Evolutionary conservation across 2,113 vertebrate genomes (phyloP).

Genomic region (Dipodomys ordii): DNA sequence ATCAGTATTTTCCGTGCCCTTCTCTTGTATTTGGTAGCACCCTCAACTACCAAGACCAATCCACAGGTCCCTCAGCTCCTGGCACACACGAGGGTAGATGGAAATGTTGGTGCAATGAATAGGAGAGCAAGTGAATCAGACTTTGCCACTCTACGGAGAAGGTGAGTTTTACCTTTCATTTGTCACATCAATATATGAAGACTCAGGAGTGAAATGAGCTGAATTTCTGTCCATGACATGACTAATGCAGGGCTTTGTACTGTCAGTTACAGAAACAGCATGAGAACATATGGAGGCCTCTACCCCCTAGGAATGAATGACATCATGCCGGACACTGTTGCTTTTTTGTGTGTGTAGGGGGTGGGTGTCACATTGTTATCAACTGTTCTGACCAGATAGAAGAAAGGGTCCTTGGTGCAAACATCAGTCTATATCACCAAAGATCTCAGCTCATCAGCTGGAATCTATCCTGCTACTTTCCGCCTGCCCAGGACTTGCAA

Average conservation of each 20-base stretch:
- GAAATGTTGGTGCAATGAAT: not conserved
- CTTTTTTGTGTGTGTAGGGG: not conserved
- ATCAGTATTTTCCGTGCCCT: not conserved
- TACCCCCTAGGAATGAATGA: constrained; percentile 31
- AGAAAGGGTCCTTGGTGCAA: not conserved
- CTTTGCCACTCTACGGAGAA: not conserved
- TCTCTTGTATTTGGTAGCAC: not conserved
- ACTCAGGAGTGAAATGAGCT: constrained; percentile 49
- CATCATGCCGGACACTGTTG: constrained; percentile 36
- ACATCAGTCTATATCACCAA: not conserved
- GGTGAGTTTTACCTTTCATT: not conserved
- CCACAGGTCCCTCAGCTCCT: not conserved
- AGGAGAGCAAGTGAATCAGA: not conserved
- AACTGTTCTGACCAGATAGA: not conserved
- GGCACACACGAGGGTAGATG: not conserved
- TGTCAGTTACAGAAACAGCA: constrained; percentile 62
- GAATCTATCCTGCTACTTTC: not conserved
- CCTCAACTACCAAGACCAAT: not conserved
- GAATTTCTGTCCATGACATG: not conserved
- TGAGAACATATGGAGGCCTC: constrained; percentile 24
- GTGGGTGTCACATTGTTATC: not conserved
- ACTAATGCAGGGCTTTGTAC: constrained; percentile 50
- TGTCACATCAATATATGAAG: constrained; percentile 8
- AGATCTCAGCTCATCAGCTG: not conserved
- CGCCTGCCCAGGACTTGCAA: not conserved